Evolutionary conservation across 2,113 vertebrate species (phyloP).

Genomic region (Gyps fulvus): DNA sequence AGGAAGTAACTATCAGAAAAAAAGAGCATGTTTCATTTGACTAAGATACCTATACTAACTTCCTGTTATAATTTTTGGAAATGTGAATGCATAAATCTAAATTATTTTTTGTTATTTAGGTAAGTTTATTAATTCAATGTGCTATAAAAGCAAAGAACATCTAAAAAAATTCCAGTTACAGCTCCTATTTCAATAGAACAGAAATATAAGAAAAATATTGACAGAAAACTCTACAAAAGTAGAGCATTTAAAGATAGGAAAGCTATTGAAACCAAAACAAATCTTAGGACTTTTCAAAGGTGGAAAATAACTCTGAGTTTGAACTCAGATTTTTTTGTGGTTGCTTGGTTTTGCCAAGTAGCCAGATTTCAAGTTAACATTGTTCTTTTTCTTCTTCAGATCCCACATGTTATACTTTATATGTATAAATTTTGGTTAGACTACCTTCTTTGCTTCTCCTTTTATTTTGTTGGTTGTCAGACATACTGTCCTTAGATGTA

Average conservation of each 20-base stretch:
- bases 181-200: background rate
- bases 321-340: background rate
- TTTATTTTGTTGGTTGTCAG: background rate
- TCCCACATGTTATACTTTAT: background rate
- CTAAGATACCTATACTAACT: background rate
- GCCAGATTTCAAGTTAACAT: background rate
- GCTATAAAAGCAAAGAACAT: background rate
- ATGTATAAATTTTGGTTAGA: background rate
- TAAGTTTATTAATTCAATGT: background rate
- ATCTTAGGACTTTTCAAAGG: background rate
- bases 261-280: background rate
- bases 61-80: background rate
- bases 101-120: background rate
- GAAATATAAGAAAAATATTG: background rate
- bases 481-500: background rate
- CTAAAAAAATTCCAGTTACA: background rate
- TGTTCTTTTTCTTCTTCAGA: background rate
- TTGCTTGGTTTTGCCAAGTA: background rate
- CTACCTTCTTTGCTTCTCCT: background rate
- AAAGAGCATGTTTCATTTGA: background rate
- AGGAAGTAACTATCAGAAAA: background rate
- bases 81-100: background rate
- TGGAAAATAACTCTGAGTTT: background rate
- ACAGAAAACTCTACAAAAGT: background rate
- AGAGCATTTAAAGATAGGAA: background rate